Evolutionary conservation across 2,888 invertebrate genomes (phyloP).

Genomic region (Magallana nippona): DNA sequence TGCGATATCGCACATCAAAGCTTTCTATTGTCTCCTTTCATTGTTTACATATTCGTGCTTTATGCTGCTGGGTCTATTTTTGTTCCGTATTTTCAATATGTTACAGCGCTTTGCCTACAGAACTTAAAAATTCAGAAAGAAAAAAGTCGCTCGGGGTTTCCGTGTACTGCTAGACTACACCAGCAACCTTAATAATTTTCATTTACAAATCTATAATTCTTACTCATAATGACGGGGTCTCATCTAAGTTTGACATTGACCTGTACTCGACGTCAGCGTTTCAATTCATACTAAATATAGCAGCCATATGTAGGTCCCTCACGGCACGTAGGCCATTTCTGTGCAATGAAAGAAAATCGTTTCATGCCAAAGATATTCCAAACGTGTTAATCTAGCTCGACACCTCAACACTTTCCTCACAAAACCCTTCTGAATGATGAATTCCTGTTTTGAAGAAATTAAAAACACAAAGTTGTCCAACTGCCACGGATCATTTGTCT

Average conservation of each 20-base stretch:
- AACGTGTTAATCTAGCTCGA: neutral
- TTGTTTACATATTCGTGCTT: no score
- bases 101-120: no score
- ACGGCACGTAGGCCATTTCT: conserved; percentile 18
- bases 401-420: no score
- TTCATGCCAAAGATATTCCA: neutral
- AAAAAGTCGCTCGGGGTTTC: neutral
- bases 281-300: conserved; percentile 31
- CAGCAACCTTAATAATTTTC: neutral
- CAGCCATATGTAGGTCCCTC: neutral
- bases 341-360: neutral
- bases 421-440: neutral
- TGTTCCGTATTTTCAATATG: no score
- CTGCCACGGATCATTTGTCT: neutral
- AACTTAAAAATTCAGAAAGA: neutral
- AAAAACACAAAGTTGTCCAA: neutral
- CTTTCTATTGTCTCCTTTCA: no score
- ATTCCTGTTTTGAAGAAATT: neutral
- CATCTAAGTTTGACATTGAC: neutral
- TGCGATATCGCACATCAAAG: no score
- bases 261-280: neutral
- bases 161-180: neutral
- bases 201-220: conserved; percentile 9
- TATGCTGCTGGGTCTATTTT: no score
- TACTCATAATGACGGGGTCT: neutral